Base-by-base conservation (phyloP, 2,797 vertebrate genomes). In the Protosalanx chinensis region DNA sequence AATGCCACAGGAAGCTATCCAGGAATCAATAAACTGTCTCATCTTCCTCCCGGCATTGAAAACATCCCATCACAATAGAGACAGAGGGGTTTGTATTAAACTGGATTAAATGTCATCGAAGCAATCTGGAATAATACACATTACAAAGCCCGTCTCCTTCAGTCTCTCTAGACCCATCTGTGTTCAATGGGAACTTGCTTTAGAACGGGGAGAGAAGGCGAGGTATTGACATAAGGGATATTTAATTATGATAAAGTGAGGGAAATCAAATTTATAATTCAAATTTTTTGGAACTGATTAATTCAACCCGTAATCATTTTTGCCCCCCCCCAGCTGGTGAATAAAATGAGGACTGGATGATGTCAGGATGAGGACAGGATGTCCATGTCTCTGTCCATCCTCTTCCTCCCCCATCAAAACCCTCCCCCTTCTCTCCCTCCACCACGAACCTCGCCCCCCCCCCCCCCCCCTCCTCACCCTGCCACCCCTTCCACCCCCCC, bases 241-340 rank as follows among this genome's bases (percentile, higher is more conserved):
- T 87, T 85, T 88, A 88, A 90, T 91, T 89, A 90, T 88, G 82
- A 88, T 88, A 88, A 88, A 90, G 84, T 76, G 82, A 77, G 72
- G 76, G 67, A 85, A 88, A 88, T 90, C 78, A 73, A 85, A 87
- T 85, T 72, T 72, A 85, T 89, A 75, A 83, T 83, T 82, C 68
- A 68, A 74, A 72, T 84, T 78, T 27, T 27, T 27, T 27, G n/a
- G n/a, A 88, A 89, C 88, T 89, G 78, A 90, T 89, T 86, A 78
- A 86, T 87, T 88, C 81, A 80, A 87, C 85, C 84, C 2, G 73
- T 70, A 86, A 86, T 84, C 3, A 76, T 70, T 70, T 70, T 33
- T 62, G 65, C 65, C 35, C 7, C 33, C 7, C 10, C 10, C 7
- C 37, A 41, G 37, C 7, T 7, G 37, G 37, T 41, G 7, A 41